phyloP scores from a whole-genome alignment of 2,797 vertebrate species.

The Podarcis lilfordi region DNA sequence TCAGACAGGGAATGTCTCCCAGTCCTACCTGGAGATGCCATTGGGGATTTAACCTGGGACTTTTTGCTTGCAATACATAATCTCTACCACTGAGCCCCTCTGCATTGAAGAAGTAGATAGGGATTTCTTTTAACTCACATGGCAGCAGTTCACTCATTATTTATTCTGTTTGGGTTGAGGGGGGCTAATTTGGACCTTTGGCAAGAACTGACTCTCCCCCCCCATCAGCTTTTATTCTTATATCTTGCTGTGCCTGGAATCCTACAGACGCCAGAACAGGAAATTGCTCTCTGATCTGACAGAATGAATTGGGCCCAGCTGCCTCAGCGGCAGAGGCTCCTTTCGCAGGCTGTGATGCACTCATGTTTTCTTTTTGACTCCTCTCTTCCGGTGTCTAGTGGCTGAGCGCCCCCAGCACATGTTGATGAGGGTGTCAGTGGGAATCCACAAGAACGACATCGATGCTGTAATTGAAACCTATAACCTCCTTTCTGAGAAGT shows the following conservation, averaged over 20 bases:
- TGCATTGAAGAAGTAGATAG: not conserved
- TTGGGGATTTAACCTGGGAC: no score
- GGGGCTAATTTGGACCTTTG: not conserved
- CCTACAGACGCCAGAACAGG: no score
- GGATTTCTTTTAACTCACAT: no score
- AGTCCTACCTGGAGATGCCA: no score
- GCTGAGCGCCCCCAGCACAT: constrained; percentile 97
- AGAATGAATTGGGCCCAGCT: not conserved
- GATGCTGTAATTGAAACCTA: constrained; percentile 95
- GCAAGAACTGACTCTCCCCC: not conserved
- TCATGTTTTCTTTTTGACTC: not conserved
- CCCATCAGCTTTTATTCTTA: no score
- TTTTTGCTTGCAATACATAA: no score
- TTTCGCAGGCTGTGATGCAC: not conserved
- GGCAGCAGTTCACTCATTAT: not conserved
- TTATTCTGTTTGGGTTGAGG: not conserved
- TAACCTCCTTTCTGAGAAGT: constrained; percentile 95
- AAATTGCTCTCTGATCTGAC: fast-evolving
- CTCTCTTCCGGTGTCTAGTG: constrained; percentile 73
- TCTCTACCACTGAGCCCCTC: no score
- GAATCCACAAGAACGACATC: constrained; percentile 90
- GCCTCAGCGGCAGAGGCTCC: not conserved
- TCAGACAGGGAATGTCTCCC: no score
- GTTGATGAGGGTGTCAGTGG: constrained; percentile 96
- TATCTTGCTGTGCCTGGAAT: not conserved